A percentile compares a stretch with the other conserved stretches of the same genome.
phyloP scores from a whole-genome alignment of 2,888 invertebrate species.

The Scotopteryx bipunctaria region DNA sequence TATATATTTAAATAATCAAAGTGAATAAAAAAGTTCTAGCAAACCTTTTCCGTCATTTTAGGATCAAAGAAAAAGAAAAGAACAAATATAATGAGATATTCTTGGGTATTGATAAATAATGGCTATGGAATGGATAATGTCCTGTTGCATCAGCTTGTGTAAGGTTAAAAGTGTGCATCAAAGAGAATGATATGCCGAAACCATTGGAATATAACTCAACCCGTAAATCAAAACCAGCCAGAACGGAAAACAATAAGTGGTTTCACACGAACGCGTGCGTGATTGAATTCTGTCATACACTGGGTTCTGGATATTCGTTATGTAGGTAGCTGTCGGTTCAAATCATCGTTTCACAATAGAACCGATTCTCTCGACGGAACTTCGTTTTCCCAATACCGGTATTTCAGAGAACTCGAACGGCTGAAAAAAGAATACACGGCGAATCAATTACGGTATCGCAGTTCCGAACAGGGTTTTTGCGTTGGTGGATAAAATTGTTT shows the following conservation, averaged over 20 bases:
- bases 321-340: conserved; percentile 46
- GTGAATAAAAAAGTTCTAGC: no score
- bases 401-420: conserved; percentile 8
- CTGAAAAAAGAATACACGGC: conserved; percentile 14
- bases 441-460: conserved; percentile 15
- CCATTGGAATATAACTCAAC: conserved; percentile 12
- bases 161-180: no score
- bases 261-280: conserved; percentile 36
- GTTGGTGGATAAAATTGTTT: no score
- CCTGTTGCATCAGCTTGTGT: no score
- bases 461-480: background rate
- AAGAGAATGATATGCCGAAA: conserved; percentile 3
- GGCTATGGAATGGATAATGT: no score
- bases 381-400: conserved; percentile 21
- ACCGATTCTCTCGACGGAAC: conserved; percentile 15
- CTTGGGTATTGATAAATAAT: no score
- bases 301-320: conserved; percentile 53
- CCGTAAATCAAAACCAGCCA: conserved; percentile 14
- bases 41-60: no score
- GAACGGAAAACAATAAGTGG: conserved; percentile 43
- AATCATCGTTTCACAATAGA: conserved; percentile 44
- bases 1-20: no score
- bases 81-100: no score
- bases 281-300: conserved; percentile 53
- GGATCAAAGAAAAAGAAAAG: no score